Evolutionary conservation across 2,113 vertebrate genomes (phyloP).

Genomic region (Polypterus bichir): DNA sequence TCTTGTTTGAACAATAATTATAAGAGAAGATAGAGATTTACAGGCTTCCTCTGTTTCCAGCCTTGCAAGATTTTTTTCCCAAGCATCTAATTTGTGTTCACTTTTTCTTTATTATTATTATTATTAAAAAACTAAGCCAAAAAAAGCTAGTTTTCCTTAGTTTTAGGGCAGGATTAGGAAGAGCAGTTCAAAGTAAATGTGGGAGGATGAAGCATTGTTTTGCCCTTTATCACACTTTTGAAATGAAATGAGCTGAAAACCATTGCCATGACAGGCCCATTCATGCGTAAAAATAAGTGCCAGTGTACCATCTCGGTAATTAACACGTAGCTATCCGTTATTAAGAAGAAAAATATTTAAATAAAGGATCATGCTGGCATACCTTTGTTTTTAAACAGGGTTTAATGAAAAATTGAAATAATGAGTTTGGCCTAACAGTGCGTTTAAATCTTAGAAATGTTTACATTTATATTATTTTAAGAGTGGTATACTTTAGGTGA

Average conservation of each 20-base stretch:
- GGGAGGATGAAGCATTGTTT: slow-evolving; percentile 41
- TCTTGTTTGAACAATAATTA: too few species aligned
- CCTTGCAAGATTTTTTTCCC: too few species aligned
- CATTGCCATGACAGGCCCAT: slow-evolving; percentile 47
- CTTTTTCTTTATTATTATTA: too few species aligned
- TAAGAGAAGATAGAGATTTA: too few species aligned
- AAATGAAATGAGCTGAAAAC: slow-evolving; percentile 43
- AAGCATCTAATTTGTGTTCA: too few species aligned
- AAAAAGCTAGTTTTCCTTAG: too few species aligned
- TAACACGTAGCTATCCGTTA: slow-evolving; percentile 41
- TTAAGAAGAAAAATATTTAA: slow-evolving; percentile 37
- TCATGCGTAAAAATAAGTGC: slow-evolving; percentile 57
- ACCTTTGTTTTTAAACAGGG: slow-evolving; percentile 24
- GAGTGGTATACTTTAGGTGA: too few species aligned
- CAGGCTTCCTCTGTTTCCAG: too few species aligned
- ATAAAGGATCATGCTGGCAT: slow-evolving; percentile 25
- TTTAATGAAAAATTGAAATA: slow-evolving; percentile 37
- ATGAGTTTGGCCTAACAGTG: slow-evolving; percentile 29
- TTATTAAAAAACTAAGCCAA: too few species aligned
- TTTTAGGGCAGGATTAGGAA: slow-evolving; percentile 31
- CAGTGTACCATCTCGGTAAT: slow-evolving; percentile 37
- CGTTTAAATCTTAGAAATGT: slow-evolving; percentile 14
- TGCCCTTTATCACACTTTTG: slow-evolving; percentile 29
- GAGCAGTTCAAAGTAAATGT: slow-evolving; percentile 39
- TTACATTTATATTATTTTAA: too few species aligned